These are phyloP conservation scores for Zoanthus solanderi DNA, from an alignment of 92 coral and sea anemone species.

Conservation along the genomic window DNA sequence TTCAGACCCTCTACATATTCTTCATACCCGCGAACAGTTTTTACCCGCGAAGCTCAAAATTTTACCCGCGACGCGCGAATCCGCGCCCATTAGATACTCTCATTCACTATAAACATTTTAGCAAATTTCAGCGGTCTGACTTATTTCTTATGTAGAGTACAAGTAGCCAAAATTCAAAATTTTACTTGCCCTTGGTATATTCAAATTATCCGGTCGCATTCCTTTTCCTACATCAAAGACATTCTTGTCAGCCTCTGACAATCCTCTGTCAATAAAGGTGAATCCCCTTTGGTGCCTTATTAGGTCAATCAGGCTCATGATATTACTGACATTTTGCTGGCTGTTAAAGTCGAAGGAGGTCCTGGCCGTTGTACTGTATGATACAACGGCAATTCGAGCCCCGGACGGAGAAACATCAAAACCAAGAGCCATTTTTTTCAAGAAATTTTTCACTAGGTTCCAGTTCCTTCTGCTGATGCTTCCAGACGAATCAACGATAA, in stretches of 20 bases:
- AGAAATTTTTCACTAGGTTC: neutral
- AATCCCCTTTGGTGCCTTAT: slow-evolving; percentile 10
- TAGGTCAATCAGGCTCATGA: neutral
- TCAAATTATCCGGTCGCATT: slow-evolving; percentile 17
- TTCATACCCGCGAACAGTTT: too few relatives aligned
- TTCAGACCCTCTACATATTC: too few relatives aligned
- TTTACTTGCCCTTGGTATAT: neutral
- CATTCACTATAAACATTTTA: too few relatives aligned
- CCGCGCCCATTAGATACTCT: too few relatives aligned
- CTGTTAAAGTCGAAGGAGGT: neutral
- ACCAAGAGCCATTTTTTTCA: neutral
- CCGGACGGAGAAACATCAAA: slow-evolving; percentile 19
- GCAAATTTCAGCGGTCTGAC: too few relatives aligned
- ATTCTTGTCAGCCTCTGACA: neutral
- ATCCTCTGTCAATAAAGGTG: slow-evolving; percentile 29
- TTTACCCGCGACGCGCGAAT: too few relatives aligned
- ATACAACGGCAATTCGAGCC: slow-evolving; percentile 20
- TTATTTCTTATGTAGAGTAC: too few relatives aligned
- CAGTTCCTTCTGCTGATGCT: slow-evolving; percentile 31
- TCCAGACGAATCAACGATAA: slow-evolving; percentile 40
- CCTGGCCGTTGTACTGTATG: slow-evolving; percentile 23
- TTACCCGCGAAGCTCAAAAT: too few relatives aligned
- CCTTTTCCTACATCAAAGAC: neutral
- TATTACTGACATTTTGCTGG: neutral
- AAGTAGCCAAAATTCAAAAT: neutral